phyloP scores from a whole-genome alignment of 2,113 vertebrate genomes.

The Tupaia tana region DNA sequence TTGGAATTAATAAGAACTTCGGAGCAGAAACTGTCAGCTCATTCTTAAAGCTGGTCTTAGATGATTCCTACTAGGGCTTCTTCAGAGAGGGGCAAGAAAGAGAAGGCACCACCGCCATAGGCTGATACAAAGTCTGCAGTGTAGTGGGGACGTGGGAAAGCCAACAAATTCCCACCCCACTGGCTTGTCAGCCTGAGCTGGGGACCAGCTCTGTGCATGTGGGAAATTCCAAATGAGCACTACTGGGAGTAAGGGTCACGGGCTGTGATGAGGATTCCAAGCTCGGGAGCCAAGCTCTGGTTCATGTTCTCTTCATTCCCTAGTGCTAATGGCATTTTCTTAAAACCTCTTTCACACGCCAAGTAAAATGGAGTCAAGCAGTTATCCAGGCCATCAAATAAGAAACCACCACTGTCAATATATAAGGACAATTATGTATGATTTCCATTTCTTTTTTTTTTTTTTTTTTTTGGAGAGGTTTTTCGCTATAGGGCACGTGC shows the following conservation, averaged over 20 bases:
- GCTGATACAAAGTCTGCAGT: neutral
- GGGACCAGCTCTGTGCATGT: conserved; percentile 35
- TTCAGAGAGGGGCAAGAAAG: neutral
- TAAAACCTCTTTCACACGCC: neutral
- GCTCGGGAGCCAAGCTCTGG: conserved; percentile 50
- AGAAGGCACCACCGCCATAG: neutral
- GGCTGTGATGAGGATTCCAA: conserved; percentile 45
- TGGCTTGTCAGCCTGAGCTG: conserved; percentile 19
- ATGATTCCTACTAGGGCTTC: neutral
- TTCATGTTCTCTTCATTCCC: conserved; percentile 45
- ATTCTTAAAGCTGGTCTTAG: neutral
- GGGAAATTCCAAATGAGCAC: conserved; percentile 48
- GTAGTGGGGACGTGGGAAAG: conserved; percentile 51
- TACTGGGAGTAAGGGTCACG: conserved; percentile 62
- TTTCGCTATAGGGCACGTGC: no score
- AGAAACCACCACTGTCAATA: neutral
- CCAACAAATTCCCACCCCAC: conserved; percentile 20
- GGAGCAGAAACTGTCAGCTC: neutral
- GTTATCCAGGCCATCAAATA: neutral
- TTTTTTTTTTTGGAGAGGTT: no score
- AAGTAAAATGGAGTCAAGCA: conserved; percentile 4
- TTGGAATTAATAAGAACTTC: conserved; percentile 39
- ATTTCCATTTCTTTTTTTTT: conserved; percentile 6
- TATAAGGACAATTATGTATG: neutral
- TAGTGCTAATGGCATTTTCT: conserved; percentile 17